Evolutionary conservation across 2,888 invertebrate species (phyloP), one percentile per base, ranked within the genome.

Genomic region (Pycnomerus fuliginosus): DNA sequence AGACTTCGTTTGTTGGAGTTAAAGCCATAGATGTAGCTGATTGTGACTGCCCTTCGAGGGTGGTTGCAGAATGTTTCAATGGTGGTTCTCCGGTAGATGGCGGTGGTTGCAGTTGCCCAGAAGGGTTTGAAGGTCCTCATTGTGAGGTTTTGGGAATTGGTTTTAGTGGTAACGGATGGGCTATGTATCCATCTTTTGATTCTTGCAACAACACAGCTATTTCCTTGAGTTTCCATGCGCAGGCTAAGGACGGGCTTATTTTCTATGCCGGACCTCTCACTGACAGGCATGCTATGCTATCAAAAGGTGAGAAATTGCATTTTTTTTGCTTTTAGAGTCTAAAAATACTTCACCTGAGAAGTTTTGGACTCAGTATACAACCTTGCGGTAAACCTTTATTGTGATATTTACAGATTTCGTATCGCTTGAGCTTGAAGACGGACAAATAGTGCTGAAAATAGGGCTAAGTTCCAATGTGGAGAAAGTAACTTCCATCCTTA

Each of bases 1-100:
- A 84, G 1, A 92, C 94, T 0, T 92, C 94, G 2, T 91, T 97
- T 66, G 92, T 98, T 8, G 97, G 97, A 0, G 91, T 99, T 0
- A 83, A 85, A 13, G 91, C 92, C 0, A 77, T 87, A 17, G 85
- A 91, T 0, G 84, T 87, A 67, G 85, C 91, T 0, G 80, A 84
- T 31, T 95, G 94, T 62, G 80, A 78, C 74, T 87, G 68, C 37
- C 38, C 60, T 12, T 52, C 57, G n/a, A 52, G 35, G 48, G 47
- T 41, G 3, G 48, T 55, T 2, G 39, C 28, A 3, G 57, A 55
- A 22, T 69, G 70, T 50, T 59, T 61, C 27, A 68, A 71, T 54
- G 68, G 65, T 70, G 80, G 84, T 25, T 77, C 79, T 0, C 74
- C 77, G 1, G 76, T 80, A 24, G 79, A 78, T 22, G 53, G 57